Base-by-base conservation (phyloP, 2,797 vertebrate genomes). In the Amniataba percoides region DNA sequence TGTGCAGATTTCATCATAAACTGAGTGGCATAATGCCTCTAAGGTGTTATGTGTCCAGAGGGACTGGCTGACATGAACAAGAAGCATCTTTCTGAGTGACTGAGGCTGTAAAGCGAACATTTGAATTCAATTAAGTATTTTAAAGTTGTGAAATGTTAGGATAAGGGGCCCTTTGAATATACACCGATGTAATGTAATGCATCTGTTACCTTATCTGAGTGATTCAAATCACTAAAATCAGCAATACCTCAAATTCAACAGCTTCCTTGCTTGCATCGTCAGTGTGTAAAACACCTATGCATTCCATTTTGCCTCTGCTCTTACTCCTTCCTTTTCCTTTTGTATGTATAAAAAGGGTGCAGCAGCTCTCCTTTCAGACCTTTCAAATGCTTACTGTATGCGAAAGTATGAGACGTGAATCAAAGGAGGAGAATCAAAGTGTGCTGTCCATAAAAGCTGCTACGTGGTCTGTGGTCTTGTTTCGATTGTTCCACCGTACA, bases 381-480 rank as follows among this genome's bases (percentile, higher is more conserved):
- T 83, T 36, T 77, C 87, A 82, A 85, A 88, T 70, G 56, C 59
- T 60, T 18, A 21, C 68, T 72, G 46, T 68, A 64, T 70, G 55
- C 10, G 36, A 21, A 51, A 59, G 51, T 74, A 62, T 36, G 21
- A 71, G 65, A 73, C 51, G 64, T 46, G 64, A 74, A 57, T 78
- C 64, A 80, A 64, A 83, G 52, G 45, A 59, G 49, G 39, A 40
- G 66, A 84, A 84, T 84, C 58, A 80, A 84, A 84, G 76, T 31
- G 23, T 3, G n/a, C 53, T 62, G 58, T 51, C 69, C 4, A 48
- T 72, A 53, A 82, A 86, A 83, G 78, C 74, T 55, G 74, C 53
- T 80, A 21, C 6, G 1, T 55, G 72, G 53, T 74, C 74, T 49
- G 48, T 48, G 51, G 18, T 73, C 81, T 71, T 84, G 70, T 82